Base-by-base conservation (phyloP, 2,888 invertebrate genomes). In the Carterocephalus palaemon region DNA sequence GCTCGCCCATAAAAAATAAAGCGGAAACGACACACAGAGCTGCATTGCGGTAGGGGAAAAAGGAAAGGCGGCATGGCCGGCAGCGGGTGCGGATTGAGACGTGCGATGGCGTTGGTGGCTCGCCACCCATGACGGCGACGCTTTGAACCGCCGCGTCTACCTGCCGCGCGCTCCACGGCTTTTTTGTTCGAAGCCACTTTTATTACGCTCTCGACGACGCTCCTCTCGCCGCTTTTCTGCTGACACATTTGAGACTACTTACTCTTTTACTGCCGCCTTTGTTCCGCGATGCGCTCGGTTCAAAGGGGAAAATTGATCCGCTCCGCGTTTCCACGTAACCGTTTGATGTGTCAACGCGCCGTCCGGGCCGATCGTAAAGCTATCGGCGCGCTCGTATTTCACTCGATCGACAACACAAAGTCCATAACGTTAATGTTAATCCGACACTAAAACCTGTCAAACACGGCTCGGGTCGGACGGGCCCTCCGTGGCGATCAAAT, bases 11-110 rank as follows among this genome's bases (percentile, higher is more conserved):
- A 85, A 86, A 85, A 85, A 84, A 83, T 78, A 82, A 84, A 85
- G 85, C 86, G 86, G 86, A 85, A 85, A 81, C 82, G 80, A 81
- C 80, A 81, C 77, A 80, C 82, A 82, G 85, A 82, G 85, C 83
- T 82, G 84, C 82, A 81, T 79, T 83, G 84, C 78, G 86, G 83
- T 84, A 82, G 80, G 82, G 79, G 79, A 80, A 80, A 82, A 82
- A 82, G 84, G 82, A 83, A 83, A 83, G 78, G 85, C 75, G 77
- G 82, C 72, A 79, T 81, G 80, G 79, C 67, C 71, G 76, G 79
- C 77, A 70, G 76, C 80, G 77, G 80, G 82, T 76, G 84, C 83
- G 85, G 87, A 87, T 88, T 87, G 85, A 84, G 86, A 85, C 82
- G 85, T 85, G 85, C 81, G 76, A 79, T 77, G 82, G 83, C 82